Base-by-base conservation (phyloP, 1,140 invertebrate species). In the Aricia agestis region DNA sequence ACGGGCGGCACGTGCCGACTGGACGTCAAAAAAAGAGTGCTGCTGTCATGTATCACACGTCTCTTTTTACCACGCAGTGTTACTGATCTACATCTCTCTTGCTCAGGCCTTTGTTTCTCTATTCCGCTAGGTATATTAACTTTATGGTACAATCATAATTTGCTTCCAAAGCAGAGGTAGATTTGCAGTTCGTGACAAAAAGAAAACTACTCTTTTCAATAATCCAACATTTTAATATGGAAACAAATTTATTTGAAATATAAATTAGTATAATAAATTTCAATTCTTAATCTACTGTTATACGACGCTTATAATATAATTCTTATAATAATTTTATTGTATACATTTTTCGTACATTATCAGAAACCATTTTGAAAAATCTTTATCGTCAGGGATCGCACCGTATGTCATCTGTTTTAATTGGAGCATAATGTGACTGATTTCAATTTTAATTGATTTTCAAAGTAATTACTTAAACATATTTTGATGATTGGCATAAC, bases 291-390 rank as follows among this genome's bases (percentile, higher is more conserved):
- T 25, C 18, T 63, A 63, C 10, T 63, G 59, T 25, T 63, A 13
- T 52, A 63, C 59, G 59, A 63, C 59, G 18, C 59, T 63, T 63
- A 63, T 15, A 63, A 63, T 63, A 63, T 10, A 63, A 63, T 25
- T 19, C 17, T 63, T 19, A 63, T 25, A 9, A 59, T 63, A 19
- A 19, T 11, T 63, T 63, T 63, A 59, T 59, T 59, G 58, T 19
- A 19, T 59, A 59, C 58, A 59, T 18, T 59, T 15, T 59, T 6
- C 18, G 6, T 58, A 25, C 36, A 36, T 36, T 7, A 63, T 63
- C 18, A 25, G 17, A 11, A 19, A 63, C 59, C 18, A 63, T 63
- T 63, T 63, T 63, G 18, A 6, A 63, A 31, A 19, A 63, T 19
- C 59, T 7, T 59, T 63, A 31, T 19, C 59, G 19, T 19, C 17